These are phyloP conservation scores for Dasyprocta punctata DNA, from an alignment of 2,113 vertebrate genomes.

Conservation along the genomic window DNA sequence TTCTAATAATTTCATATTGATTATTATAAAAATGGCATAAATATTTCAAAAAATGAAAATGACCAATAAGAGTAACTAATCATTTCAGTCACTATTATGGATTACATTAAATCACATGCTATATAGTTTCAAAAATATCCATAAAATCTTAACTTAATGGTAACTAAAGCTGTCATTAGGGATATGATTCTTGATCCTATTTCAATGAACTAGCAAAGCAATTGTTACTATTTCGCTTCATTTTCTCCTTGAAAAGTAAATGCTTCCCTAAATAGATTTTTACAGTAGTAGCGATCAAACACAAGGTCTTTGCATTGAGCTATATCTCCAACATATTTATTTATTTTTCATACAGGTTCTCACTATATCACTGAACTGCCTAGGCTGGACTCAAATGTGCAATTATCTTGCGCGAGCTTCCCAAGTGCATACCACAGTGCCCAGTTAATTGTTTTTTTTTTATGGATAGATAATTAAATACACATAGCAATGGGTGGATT, in stretches of 20 bases:
- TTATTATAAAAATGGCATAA: slow-evolving; percentile 2
- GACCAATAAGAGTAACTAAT: background rate
- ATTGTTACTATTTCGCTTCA: background rate
- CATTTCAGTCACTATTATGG: background rate
- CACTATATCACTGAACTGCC: background rate
- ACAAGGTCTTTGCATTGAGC: background rate
- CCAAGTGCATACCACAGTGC: background rate
- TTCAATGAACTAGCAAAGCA: background rate
- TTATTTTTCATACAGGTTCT: background rate
- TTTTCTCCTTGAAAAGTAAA: background rate
- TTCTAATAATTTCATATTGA: background rate
- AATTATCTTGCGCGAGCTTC: background rate
- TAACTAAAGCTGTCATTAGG: background rate
- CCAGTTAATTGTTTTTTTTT: background rate
- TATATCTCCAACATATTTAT: background rate
- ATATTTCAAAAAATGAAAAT: slow-evolving; percentile 44
- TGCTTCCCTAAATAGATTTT: background rate
- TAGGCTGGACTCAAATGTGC: background rate
- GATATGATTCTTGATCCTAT: background rate
- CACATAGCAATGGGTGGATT: background rate
- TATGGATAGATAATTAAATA: slow-evolving; percentile 26
- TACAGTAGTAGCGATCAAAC: background rate
- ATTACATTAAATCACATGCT: slow-evolving; percentile 33
- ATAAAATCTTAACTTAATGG: slow-evolving; percentile 31
- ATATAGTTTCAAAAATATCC: slow-evolving; percentile 5